Conservation (phyloP, 2,113 vertebrate genomes). For the Podiceps cristatus region DNA sequence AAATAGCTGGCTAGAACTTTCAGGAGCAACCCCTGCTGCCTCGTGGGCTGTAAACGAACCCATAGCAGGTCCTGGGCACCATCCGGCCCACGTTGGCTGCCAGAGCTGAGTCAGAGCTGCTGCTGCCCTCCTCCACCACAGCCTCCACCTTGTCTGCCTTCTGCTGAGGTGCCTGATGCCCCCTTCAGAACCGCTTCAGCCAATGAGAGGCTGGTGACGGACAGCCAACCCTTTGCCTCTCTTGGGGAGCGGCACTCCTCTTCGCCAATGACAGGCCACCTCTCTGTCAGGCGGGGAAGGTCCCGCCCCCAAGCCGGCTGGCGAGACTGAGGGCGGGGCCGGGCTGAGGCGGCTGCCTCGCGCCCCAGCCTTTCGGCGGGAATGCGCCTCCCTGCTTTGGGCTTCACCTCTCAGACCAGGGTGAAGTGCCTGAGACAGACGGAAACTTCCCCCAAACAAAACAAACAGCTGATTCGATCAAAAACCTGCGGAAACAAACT, state of each 20-base stretch:
- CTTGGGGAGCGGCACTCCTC: not conserved
- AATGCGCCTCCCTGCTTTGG: accelerated
- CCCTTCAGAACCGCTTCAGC: not conserved
- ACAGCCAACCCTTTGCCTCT: not conserved
- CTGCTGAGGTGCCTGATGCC: accelerated
- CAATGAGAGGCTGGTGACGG: accelerated
- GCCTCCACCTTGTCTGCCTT: not conserved
- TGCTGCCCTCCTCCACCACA: accelerated
- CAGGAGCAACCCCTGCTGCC: not conserved
- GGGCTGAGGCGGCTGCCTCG: accelerated
- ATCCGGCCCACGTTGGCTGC: accelerated
- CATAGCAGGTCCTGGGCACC: too few species aligned
- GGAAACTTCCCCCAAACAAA: not conserved
- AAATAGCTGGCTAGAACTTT: not conserved
- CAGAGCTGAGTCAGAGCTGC: not conserved
- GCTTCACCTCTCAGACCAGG: not conserved
- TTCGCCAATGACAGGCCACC: not conserved
- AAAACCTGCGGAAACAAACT: constrained; percentile 5
- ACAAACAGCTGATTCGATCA: not conserved
- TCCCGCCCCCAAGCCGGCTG: accelerated
- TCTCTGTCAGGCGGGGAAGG: accelerated
- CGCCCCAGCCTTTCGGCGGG: accelerated
- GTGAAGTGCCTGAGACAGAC: not conserved
- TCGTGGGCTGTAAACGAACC: accelerated
- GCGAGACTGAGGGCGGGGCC: accelerated